Evolutionary conservation across 2,797 vertebrate genomes (phyloP), one percentile per base, ranked within the genome.

Genomic region (Typhlichthys eigenmanni): DNA sequence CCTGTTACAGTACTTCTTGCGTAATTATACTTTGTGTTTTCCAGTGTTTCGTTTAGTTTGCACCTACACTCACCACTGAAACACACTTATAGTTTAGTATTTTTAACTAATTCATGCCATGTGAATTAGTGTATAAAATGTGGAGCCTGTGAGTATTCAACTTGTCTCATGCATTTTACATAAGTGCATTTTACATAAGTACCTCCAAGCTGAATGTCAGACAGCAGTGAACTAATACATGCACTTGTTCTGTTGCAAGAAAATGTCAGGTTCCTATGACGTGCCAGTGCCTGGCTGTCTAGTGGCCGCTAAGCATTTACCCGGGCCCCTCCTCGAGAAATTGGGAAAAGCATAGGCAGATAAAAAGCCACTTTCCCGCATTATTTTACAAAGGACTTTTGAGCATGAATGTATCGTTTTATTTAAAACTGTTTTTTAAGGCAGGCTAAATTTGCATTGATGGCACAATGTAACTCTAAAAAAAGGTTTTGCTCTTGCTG

Each of bases 221-320:
- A 55, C 62, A 46, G 60, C 60, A 61, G 43, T 74, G 19, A 47
- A 53, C 47, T 17, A 64, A 76, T 64, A 57, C 62, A 55, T 55
- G 50, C n/a, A 29, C 48, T 69, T 14, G 48, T 45, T 5, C 45
- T 14, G 49, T 54, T 32, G 47, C 9, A 48, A 52, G 48, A 47
- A 71, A 75, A 69, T 73, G 53, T 66, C 53, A 66, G 32, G 29
- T 38, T 5, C 58, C 61, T 57, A 34, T 47, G 48, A 43, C 49
- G 47, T 71, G 29, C 11, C 11, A 61, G 4, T 24, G 16, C 51
- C 48, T 58, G 38, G 29, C 45, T 54, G 50, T 50, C 46, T 5
- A 55, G 16, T 47, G 24, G 6, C 38, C 11, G 47, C 55, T 53
- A 1, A 51, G 9, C 47, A 64, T 56, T 47, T 64, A 16, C 14